Evolutionary conservation across 1,140 invertebrate species (phyloP).

Genomic region (Euwallacea fornicatus): DNA sequence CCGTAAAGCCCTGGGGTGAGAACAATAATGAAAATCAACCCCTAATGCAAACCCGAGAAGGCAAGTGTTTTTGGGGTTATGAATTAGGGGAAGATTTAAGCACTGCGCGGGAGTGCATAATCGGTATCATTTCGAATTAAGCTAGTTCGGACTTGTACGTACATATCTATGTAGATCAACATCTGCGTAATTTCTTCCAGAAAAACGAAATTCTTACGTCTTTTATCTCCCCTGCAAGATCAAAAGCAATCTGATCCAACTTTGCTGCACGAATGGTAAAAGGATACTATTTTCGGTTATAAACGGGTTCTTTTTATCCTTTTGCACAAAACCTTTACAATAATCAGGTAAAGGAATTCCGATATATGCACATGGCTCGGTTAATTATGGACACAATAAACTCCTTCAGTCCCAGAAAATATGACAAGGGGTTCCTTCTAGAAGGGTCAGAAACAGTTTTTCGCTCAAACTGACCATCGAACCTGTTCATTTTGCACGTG

Average conservation of each 20-base stretch:
- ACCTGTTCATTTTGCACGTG: conserved; percentile 14
- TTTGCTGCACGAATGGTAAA: conserved; percentile 16
- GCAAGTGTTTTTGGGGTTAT: no score
- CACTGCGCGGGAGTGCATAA: no score
- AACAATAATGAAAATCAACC: no score
- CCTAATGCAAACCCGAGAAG: no score
- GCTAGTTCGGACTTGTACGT: no score
- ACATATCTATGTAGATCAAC: not conserved
- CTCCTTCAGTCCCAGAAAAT: not conserved
- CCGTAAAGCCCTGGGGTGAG: no score
- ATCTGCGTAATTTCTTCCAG: conserved; percentile 15
- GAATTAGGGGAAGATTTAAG: no score
- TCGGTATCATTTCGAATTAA: no score
- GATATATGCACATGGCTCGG: not conserved
- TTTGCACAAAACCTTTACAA: conserved; percentile 38
- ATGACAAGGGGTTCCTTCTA: conserved; percentile 2
- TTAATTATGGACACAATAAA: not conserved
- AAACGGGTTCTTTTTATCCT: conserved; percentile 33
- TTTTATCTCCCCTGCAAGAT: conserved; percentile 15
- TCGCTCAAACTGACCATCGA: conserved; percentile 10
- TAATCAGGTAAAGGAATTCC: conserved; percentile 34
- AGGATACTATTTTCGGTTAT: conserved; percentile 28
- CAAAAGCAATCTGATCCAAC: conserved; percentile 21
- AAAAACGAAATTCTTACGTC: not conserved
- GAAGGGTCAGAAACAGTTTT: not conserved